Conservation (phyloP, 2,113 vertebrate species). For the Alces alces region DNA sequence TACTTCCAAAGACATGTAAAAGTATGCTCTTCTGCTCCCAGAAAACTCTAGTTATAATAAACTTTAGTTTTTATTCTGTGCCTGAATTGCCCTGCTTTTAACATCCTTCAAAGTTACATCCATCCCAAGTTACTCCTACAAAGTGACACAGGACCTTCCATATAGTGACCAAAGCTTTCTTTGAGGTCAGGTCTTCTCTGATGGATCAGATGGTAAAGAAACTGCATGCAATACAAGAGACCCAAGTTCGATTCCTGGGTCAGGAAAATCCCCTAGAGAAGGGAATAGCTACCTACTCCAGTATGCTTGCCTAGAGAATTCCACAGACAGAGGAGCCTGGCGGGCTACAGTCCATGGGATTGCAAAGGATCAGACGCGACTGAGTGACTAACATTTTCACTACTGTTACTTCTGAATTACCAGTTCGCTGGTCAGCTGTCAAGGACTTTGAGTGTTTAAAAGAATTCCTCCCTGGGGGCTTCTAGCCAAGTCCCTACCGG, state of each 20-base stretch:
- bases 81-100: not conserved
- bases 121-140: not conserved
- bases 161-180: not conserved
- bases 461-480: constrained; percentile 20
- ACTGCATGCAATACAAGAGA: not conserved
- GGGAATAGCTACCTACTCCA: not conserved
- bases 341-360: not conserved
- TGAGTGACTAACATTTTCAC: not conserved
- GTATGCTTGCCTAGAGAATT: not conserved
- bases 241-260: not conserved
- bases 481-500: constrained; percentile 52
- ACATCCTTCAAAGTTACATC: not conserved
- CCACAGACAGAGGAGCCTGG: not conserved
- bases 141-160: not conserved
- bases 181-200: not conserved
- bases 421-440: not conserved
- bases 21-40: not conserved
- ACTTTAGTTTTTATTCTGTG: not conserved
- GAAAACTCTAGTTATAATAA: not conserved
- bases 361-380: not conserved
- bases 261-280: not conserved
- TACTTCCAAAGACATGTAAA: not conserved
- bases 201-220: not conserved
- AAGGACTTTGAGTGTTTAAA: not conserved
- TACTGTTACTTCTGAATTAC: not conserved